Evolutionary conservation across 2,888 invertebrate genomes (phyloP).

Genomic region (Drosophila anceps): DNA sequence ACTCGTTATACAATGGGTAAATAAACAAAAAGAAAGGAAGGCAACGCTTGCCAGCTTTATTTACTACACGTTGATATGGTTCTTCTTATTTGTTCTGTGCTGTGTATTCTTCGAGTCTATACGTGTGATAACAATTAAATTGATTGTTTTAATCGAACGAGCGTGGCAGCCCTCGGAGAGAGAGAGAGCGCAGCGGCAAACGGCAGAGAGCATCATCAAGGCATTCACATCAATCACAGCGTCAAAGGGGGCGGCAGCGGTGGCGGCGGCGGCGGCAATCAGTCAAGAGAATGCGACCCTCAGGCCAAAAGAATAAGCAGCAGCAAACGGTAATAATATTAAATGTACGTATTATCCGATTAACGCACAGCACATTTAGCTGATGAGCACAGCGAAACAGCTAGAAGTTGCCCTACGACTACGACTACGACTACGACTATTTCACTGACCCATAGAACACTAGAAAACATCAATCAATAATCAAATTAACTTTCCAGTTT

Average conservation of each 20-base stretch:
- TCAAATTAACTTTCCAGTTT: not conserved
- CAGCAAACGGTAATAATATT: slow-evolving; percentile 14
- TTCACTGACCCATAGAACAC: not conserved
- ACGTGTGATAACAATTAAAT: slow-evolving; percentile 59
- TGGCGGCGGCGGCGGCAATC: slow-evolving; percentile 43
- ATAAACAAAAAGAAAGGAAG: slow-evolving; percentile 11
- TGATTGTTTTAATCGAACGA: slow-evolving; percentile 57
- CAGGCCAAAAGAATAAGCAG: slow-evolving; percentile 19
- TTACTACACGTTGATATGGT: slow-evolving; percentile 3
- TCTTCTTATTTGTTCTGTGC: slow-evolving; percentile 1
- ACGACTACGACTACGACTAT: no score
- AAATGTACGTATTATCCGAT: slow-evolving; percentile 15
- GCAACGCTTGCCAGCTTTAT: slow-evolving; percentile 37
- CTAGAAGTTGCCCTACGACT: no score
- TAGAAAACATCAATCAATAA: no score
- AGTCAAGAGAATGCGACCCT: slow-evolving; percentile 25
- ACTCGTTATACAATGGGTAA: slow-evolving; percentile 24
- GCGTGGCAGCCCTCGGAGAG: slow-evolving; percentile 22
- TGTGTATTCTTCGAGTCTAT: slow-evolving; percentile 4
- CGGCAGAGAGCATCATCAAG: slow-evolving; percentile 35
- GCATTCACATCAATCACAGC: slow-evolving; percentile 53
- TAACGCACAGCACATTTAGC: slow-evolving; percentile 4
- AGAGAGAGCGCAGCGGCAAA: slow-evolving; percentile 38
- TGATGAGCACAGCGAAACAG: slow-evolving; percentile 2
- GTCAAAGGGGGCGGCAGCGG: slow-evolving; percentile 37